Evolutionary conservation across 92 coral and sea anemone genomes (phyloP).

Genomic region (Heteractis magnifica): DNA sequence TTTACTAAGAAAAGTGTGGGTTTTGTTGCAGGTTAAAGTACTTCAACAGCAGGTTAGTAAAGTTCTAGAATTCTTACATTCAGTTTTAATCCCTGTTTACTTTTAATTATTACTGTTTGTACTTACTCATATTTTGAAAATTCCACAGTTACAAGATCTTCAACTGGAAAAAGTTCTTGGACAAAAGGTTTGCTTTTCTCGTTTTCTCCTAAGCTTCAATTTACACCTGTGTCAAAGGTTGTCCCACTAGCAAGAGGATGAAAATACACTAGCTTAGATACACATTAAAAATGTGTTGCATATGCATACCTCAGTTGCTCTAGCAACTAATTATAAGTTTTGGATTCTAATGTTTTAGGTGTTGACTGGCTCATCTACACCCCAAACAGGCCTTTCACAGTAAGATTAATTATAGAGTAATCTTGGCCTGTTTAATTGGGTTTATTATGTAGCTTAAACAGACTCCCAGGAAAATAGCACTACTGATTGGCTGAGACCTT

Average conservation of each 20-base stretch:
- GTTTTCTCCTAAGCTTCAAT: too few relatives aligned
- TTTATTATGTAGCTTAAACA: too few relatives aligned
- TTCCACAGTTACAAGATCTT: slow-evolving; percentile 73
- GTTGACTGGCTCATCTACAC: slow-evolving; percentile 73
- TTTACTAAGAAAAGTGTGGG: background rate
- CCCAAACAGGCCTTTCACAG: slow-evolving; percentile 87
- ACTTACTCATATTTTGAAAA: slow-evolving; percentile 1
- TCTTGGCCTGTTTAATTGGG: background rate
- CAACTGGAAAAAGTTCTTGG: slow-evolving; percentile 88
- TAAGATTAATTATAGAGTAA: slow-evolving; percentile 22
- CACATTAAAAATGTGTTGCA: too few relatives aligned
- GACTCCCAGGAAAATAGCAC: too few relatives aligned
- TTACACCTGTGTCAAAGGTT: too few relatives aligned
- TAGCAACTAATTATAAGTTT: background rate
- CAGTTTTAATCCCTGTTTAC: background rate
- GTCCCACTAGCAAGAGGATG: too few relatives aligned
- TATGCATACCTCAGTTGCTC: too few relatives aligned
- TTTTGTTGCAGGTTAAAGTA: slow-evolving; percentile 63
- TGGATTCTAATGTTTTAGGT: slow-evolving; percentile 41
- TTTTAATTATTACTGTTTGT: background rate
- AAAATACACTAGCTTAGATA: too few relatives aligned
- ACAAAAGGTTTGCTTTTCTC: slow-evolving; percentile 49
- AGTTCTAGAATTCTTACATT: background rate
- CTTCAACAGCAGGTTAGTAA: slow-evolving; percentile 88
- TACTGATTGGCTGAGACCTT: too few relatives aligned